Conservation (phyloP, 2,113 vertebrate genomes). For the Dascyllus trimaculatus region DNA sequence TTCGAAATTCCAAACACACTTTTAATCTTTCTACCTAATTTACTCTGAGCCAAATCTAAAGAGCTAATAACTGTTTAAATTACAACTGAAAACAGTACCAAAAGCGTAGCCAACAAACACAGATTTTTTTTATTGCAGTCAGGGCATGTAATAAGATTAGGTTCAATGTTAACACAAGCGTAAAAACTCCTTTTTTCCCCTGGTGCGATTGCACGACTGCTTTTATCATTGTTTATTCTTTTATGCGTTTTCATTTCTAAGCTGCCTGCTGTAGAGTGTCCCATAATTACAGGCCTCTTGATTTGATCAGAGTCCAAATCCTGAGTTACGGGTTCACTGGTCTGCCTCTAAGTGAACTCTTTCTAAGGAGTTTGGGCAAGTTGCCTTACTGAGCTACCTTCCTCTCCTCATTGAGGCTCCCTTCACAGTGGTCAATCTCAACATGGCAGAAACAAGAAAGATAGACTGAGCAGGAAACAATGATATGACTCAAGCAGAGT, state of each 20-base stretch:
- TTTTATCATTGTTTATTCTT: slow-evolving; percentile 63
- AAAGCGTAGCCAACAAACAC: slow-evolving; percentile 19
- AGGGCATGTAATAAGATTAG: slow-evolving; percentile 51
- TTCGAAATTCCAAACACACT: slow-evolving; percentile 58
- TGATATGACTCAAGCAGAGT: slow-evolving; percentile 67
- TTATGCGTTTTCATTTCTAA: slow-evolving; percentile 55
- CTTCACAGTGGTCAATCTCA: slow-evolving; percentile 51
- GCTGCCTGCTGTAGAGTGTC: slow-evolving; percentile 45
- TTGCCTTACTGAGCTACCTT: slow-evolving; percentile 45
- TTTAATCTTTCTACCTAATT: slow-evolving; percentile 66
- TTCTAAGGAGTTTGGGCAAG: slow-evolving; percentile 47
- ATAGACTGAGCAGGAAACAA: slow-evolving; percentile 64
- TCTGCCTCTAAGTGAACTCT: slow-evolving; percentile 42
- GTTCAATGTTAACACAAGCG: slow-evolving; percentile 18
- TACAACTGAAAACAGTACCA: slow-evolving; percentile 40
- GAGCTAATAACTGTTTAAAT: slow-evolving; percentile 60
- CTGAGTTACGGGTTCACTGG: slow-evolving; percentile 48
- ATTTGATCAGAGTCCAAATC: slow-evolving; percentile 57
- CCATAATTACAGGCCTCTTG: slow-evolving; percentile 49
- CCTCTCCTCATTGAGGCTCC: slow-evolving; percentile 26
- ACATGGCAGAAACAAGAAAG: slow-evolving; percentile 61
- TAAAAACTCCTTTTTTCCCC: slow-evolving; percentile 32
- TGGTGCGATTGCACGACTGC: slow-evolving; percentile 47
- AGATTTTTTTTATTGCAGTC: slow-evolving; percentile 18
- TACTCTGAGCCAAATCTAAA: slow-evolving; percentile 42